These are phyloP conservation scores for Heliothis peltigera DNA, from an alignment of 2,888 invertebrate genomes.

Conservation along the genomic window DNA sequence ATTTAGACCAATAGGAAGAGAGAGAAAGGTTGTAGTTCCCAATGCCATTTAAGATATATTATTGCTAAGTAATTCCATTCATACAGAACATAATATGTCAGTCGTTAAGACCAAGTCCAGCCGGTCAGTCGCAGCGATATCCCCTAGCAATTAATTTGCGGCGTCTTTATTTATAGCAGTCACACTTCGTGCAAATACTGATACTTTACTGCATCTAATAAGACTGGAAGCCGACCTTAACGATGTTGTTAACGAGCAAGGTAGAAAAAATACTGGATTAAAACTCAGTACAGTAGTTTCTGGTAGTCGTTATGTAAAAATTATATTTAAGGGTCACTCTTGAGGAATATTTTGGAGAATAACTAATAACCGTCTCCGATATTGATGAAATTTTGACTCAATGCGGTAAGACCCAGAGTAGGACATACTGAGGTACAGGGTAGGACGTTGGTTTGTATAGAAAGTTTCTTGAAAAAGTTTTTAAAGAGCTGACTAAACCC, in stretches of 20 bases:
- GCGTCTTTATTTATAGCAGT: slow-evolving; percentile 29
- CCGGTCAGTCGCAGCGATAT: slow-evolving; percentile 37
- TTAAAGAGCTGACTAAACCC: neutral
- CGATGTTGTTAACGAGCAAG: neutral
- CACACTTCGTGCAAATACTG: slow-evolving; percentile 5
- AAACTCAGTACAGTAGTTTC: neutral
- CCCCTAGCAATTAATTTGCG: slow-evolving; percentile 28
- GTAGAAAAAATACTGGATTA: neutral
- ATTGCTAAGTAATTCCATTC: neutral
- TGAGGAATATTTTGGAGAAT: neutral
- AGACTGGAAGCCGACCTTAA: slow-evolving; percentile 9
- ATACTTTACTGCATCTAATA: slow-evolving; percentile 23
- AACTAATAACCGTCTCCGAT: slow-evolving; percentile 7
- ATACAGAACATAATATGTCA: neutral
- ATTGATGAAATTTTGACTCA: neutral
- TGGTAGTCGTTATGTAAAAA: neutral
- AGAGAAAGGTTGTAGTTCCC: neutral
- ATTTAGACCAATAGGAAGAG: neutral
- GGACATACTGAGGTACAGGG: too few relatives aligned
- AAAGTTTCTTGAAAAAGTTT: neutral
- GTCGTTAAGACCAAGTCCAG: slow-evolving; percentile 6
- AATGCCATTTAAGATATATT: neutral
- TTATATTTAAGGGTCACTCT: slow-evolving; percentile 3
- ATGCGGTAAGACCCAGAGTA: neutral
- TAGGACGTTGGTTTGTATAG: neutral